Evolutionary conservation across 2,797 vertebrate species (phyloP).

Genomic region (Sebastes variabilis): DNA sequence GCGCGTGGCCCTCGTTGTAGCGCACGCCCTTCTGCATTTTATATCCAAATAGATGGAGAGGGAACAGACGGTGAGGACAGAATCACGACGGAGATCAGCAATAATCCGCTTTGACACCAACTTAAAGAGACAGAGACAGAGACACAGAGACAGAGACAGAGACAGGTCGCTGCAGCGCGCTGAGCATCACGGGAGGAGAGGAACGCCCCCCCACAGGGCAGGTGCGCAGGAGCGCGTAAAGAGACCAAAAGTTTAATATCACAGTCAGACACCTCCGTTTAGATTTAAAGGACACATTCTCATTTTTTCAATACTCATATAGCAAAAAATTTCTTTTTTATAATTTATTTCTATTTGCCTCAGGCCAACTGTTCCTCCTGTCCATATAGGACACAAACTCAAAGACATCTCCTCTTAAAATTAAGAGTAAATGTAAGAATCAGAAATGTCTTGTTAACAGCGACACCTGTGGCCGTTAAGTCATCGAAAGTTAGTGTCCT

Average conservation of each 20-base stretch:
- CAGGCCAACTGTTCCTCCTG: fast-evolving
- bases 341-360: no score
- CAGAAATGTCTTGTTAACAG: no score
- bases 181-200: neutral
- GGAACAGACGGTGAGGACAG: slow-evolving; percentile 81
- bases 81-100: slow-evolving; percentile 87
- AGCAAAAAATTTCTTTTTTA: no score
- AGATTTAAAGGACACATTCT: no score
- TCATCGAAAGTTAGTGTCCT: no score
- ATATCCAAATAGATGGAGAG: slow-evolving; percentile 38
- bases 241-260: neutral
- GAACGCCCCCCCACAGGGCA: slow-evolving; percentile 5
- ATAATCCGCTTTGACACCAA: slow-evolving; percentile 90
- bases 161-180: no score
- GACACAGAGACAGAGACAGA: no score
- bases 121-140: slow-evolving; percentile 83
- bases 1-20: slow-evolving; percentile 93
- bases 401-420: no score
- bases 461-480: no score
- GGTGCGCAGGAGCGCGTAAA: slow-evolving; percentile 5
- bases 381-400: no score
- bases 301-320: no score
- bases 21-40: slow-evolving; percentile 95
- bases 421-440: no score
- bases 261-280: neutral